Conservation (phyloP, 1,140 invertebrate genomes). For the Ceratina japonica region DNA sequence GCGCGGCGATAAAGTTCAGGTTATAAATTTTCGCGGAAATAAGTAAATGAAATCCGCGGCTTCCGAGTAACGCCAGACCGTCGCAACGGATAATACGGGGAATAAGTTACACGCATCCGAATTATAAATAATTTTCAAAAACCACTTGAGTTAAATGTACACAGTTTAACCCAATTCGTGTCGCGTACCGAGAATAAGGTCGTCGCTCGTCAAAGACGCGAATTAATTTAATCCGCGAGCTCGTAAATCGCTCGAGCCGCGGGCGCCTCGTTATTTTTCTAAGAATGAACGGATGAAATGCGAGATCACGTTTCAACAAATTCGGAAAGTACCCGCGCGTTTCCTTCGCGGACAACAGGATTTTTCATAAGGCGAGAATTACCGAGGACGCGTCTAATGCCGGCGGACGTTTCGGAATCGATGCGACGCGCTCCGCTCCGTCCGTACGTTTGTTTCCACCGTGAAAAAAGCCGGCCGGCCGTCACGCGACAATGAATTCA, state of each 20-base stretch:
- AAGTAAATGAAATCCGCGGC: no score
- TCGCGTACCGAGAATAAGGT: no score
- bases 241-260: neutral
- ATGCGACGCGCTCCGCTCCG: neutral
- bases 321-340: slow-evolving; percentile 40
- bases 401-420: neutral
- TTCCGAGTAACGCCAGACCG: neutral
- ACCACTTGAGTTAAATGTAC: no score
- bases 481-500: slow-evolving; percentile 7
- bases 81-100: no score
- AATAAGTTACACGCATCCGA: no score
- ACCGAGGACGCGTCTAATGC: slow-evolving; percentile 30
- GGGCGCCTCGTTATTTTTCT: neutral
- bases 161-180: no score
- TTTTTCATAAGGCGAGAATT: slow-evolving; percentile 42
- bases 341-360: slow-evolving; percentile 28
- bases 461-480: neutral
- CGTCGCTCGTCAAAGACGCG: neutral
- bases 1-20: neutral
- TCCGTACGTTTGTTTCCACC: slow-evolving; percentile 1
- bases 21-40: neutral
- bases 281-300: neutral
- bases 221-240: neutral
- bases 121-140: no score
- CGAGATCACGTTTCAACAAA: slow-evolving; percentile 27